Evolutionary conservation across 2,113 vertebrate genomes (phyloP).

Genomic region (Pao palembangensis): DNA sequence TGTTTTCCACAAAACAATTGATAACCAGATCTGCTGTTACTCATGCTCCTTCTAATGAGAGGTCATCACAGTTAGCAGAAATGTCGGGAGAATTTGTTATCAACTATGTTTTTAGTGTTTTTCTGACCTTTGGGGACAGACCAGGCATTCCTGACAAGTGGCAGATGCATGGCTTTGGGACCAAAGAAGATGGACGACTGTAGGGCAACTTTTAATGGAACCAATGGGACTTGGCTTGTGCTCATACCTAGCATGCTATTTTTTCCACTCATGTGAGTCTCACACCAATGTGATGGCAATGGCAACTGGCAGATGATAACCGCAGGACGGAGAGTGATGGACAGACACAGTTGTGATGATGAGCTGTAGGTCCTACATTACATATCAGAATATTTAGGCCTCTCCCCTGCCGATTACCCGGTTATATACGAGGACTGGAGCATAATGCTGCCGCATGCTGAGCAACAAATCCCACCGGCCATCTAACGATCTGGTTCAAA

Average conservation of each 20-base stretch:
- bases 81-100: slow-evolving; percentile 50
- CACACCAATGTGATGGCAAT: slow-evolving; percentile 10
- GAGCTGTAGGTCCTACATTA: slow-evolving; percentile 29
- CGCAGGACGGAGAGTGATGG: slow-evolving; percentile 41
- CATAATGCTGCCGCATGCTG: slow-evolving; percentile 27
- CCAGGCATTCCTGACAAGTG: slow-evolving; percentile 48
- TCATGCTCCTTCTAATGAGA: slow-evolving; percentile 68
- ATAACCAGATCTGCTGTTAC: slow-evolving; percentile 63
- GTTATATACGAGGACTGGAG: slow-evolving; percentile 39
- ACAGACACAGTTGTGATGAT: slow-evolving; percentile 51
- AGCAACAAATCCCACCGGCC: slow-evolving; percentile 47
- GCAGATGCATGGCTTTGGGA: slow-evolving; percentile 61
- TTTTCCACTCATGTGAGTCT: not conserved
- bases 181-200: slow-evolving; percentile 58
- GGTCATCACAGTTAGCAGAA: slow-evolving; percentile 58
- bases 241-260: slow-evolving; percentile 5
- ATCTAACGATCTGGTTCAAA: slow-evolving; percentile 61
- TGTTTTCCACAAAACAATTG: slow-evolving; percentile 52
- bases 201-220: slow-evolving; percentile 73
- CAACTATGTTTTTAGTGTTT: slow-evolving; percentile 57
- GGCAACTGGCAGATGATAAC: slow-evolving; percentile 38
- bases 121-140: slow-evolving; percentile 66
- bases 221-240: slow-evolving; percentile 59
- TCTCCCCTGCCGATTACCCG: slow-evolving; percentile 40
- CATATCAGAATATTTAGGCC: slow-evolving; percentile 49